Percentiles rank a stretch among this genome's conserved stretches.
These are phyloP conservation scores for Bothrops alternatus DNA, from an alignment of 2,797 vertebrate genomes.

Conservation along the genomic window DNA sequence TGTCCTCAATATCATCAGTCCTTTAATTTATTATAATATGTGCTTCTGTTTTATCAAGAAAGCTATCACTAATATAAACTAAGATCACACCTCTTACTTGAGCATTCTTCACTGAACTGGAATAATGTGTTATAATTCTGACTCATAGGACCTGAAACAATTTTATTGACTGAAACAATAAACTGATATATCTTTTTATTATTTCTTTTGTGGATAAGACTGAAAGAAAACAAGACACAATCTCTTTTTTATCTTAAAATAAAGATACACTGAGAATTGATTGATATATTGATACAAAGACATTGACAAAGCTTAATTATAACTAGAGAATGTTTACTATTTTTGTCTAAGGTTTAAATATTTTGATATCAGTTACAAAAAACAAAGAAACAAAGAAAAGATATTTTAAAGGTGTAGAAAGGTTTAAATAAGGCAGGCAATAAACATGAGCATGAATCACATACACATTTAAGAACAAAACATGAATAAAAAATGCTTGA, in stretches of 20 bases:
- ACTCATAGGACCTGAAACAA: constrained; percentile 4
- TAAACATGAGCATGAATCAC: constrained; percentile 33
- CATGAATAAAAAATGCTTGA: constrained; percentile 4
- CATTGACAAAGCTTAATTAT: constrained; percentile 25
- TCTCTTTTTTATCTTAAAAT: constrained; percentile 25
- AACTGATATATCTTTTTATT: constrained; percentile 30
- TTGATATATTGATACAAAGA: constrained; percentile 70
- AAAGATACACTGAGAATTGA: constrained; percentile 52
- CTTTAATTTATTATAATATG: neutral
- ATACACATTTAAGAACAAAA: constrained; percentile 5
- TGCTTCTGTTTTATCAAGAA: neutral
- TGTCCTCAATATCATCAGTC: neutral
- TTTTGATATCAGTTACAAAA: constrained; percentile 18
- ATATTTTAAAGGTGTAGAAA: constrained; percentile 8
- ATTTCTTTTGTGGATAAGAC: constrained; percentile 6
- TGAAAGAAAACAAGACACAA: constrained; percentile 29
- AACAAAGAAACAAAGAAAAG: constrained; percentile 27
- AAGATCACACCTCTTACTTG: constrained; percentile 7
- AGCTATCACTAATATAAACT: neutral
- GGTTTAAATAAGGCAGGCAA: constrained; percentile 4
- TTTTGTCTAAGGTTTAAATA: constrained; percentile 18
- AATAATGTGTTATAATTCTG: constrained; percentile 19
- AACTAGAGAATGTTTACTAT: constrained; percentile 28
- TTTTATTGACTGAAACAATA: constrained; percentile 20
- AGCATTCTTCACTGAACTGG: neutral